phyloP scores from a whole-genome alignment of 2,113 vertebrate genomes.

The Acanthisitta chloris region DNA sequence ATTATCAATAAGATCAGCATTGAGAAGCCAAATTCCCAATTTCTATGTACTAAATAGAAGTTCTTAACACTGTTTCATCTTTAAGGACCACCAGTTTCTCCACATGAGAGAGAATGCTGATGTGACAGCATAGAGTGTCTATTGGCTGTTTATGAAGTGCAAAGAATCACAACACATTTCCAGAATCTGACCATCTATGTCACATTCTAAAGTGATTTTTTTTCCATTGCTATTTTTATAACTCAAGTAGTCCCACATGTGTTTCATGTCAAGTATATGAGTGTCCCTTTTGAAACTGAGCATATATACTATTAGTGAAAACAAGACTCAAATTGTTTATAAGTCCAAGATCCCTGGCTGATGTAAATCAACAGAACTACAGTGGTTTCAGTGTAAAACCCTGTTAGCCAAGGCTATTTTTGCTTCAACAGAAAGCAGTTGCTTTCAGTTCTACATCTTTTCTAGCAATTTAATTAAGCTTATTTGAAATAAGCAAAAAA shows the following conservation, averaged over 20 bases:
- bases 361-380: background rate
- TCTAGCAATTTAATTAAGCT: background rate
- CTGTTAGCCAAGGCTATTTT: background rate
- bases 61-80: background rate
- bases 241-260: background rate
- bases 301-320: background rate
- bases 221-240: background rate
- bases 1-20: background rate
- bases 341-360: background rate
- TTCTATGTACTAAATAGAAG: background rate
- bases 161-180: background rate
- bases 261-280: background rate
- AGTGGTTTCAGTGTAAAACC: background rate
- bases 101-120: rapidly evolving
- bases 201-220: background rate
- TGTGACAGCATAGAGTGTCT: background rate
- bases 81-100: background rate
- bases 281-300: background rate
- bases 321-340: background rate
- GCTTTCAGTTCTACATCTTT: background rate
- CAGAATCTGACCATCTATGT: background rate
- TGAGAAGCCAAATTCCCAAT: background rate
- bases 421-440: background rate
- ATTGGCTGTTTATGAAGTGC: background rate
- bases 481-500: background rate